Percentiles rank a stretch among this genome's conserved stretches.
phyloP scores from a whole-genome alignment of 1,140 invertebrate species.

The Nomia melanderi region DNA sequence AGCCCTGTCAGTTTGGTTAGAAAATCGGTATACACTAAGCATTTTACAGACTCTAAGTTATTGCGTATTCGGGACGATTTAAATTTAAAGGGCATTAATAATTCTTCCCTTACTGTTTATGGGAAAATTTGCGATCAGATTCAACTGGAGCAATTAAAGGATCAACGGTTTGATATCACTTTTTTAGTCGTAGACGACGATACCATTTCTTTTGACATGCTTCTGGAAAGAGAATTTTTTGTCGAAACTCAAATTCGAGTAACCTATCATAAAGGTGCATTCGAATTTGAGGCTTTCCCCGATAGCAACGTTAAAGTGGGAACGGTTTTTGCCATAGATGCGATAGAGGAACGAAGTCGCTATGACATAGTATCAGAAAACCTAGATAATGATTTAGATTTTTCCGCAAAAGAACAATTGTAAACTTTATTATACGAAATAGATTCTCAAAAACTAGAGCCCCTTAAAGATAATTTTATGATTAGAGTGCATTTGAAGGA shows the following conservation, averaged over 20 bases:
- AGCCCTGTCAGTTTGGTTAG: slow-evolving; percentile 6
- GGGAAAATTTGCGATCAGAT: slow-evolving; percentile 13
- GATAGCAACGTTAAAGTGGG: neutral
- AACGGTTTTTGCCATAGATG: neutral
- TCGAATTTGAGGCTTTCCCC: neutral
- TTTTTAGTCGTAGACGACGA: no score
- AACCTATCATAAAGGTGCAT: neutral
- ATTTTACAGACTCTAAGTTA: neutral
- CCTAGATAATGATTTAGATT: neutral
- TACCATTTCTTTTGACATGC: slow-evolving; percentile 6
- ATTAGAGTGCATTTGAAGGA: slow-evolving; percentile 12
- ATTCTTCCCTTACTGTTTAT: neutral
- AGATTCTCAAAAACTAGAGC: neutral
- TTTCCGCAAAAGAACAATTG: neutral
- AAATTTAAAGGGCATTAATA: slow-evolving; percentile 15
- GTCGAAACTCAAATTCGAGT: neutral
- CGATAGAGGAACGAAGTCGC: neutral
- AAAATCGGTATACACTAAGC: neutral
- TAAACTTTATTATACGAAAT: neutral
- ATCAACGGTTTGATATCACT: no score
- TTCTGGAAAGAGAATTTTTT: neutral
- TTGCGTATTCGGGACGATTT: neutral
- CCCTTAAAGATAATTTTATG: neutral
- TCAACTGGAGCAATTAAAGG: neutral
- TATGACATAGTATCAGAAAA: neutral